Percentiles rank a stretch among this genome's conserved stretches.
Conservation (phyloP, 2,113 vertebrate species). For the Notechis scutatus region DNA sequence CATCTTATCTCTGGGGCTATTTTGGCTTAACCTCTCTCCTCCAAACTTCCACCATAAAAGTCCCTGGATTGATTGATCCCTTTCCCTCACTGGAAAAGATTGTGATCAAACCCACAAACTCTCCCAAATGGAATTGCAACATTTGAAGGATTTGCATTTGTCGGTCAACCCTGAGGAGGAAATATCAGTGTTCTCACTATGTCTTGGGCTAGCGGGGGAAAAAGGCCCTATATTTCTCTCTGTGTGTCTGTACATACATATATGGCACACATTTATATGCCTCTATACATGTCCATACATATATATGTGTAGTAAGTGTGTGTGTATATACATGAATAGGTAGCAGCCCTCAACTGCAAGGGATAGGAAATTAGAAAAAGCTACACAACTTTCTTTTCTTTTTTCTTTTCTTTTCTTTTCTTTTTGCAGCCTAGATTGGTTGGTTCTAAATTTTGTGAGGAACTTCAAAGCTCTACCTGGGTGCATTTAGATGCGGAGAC, state of each 20-base stretch:
- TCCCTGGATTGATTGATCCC: conserved; percentile 61
- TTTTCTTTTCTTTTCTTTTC: not conserved
- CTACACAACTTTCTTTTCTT: conserved; percentile 31
- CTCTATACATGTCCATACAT: not conserved
- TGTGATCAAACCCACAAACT: conserved; percentile 62
- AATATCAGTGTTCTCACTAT: conserved; percentile 42
- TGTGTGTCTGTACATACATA: not conserved
- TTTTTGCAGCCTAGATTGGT: conserved; percentile 20
- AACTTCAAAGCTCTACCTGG: conserved; percentile 42
- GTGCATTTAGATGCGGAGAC: not conserved
- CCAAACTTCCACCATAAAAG: conserved; percentile 65
- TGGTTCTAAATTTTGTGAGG: conserved; percentile 46
- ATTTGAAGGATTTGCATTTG: conserved; percentile 66
- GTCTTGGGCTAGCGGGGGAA: conserved; percentile 27
- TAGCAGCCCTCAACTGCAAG: conserved; percentile 1
- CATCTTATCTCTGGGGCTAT: conserved; percentile 50
- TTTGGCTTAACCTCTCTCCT: conserved; percentile 48
- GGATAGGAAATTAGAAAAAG: conserved; percentile 38
- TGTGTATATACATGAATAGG: not conserved
- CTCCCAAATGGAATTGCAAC: conserved; percentile 70
- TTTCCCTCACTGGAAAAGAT: conserved; percentile 54
- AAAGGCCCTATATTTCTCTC: not conserved
- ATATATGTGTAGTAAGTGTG: not conserved
- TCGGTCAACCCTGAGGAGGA: conserved; percentile 56
- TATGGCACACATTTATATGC: not conserved